These are phyloP conservation scores for Sinohyriopsis cumingii DNA, from an alignment of 2,888 invertebrate genomes.

Conservation along the genomic window DNA sequence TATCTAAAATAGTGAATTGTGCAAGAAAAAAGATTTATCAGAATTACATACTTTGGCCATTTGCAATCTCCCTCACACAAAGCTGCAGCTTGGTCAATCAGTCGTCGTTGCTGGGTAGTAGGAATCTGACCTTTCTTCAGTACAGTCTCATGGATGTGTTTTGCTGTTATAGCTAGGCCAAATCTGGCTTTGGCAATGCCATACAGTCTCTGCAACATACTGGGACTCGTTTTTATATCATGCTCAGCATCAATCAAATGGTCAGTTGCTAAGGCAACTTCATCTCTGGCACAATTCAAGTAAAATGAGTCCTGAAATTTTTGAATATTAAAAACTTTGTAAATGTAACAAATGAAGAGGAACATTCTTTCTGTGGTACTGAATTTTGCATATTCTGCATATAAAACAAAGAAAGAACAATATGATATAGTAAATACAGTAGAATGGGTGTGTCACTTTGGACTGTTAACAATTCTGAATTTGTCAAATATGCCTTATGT, in stretches of 20 bases:
- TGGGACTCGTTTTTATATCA: slow-evolving; percentile 5
- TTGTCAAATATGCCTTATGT: too few relatives aligned
- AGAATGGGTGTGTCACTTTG: too few relatives aligned
- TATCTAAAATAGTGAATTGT: too few relatives aligned
- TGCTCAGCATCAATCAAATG: slow-evolving; percentile 10
- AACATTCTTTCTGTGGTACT: background rate
- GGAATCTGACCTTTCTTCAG: slow-evolving; percentile 8
- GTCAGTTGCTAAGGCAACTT: slow-evolving; percentile 19
- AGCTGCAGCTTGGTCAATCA: slow-evolving; percentile 26
- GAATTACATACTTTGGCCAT: slow-evolving; percentile 36
- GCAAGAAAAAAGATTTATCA: too few relatives aligned
- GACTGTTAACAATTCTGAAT: too few relatives aligned
- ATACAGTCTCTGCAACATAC: slow-evolving; percentile 26
- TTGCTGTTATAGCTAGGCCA: slow-evolving; percentile 36
- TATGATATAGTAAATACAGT: too few relatives aligned
- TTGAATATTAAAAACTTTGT: too few relatives aligned
- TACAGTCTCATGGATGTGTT: slow-evolving; percentile 29
- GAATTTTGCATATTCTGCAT: background rate
- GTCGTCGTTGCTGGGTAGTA: slow-evolving; percentile 4
- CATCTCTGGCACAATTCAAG: slow-evolving; percentile 7
- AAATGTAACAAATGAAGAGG: background rate
- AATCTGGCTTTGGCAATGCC: slow-evolving; percentile 33
- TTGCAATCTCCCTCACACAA: slow-evolving; percentile 28
- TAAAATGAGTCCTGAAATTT: slow-evolving; percentile 12
- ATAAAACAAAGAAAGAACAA: too few relatives aligned